Base-by-base conservation (phyloP, 2,797 vertebrate genomes). In the Hippopotamyrus pictus region DNA sequence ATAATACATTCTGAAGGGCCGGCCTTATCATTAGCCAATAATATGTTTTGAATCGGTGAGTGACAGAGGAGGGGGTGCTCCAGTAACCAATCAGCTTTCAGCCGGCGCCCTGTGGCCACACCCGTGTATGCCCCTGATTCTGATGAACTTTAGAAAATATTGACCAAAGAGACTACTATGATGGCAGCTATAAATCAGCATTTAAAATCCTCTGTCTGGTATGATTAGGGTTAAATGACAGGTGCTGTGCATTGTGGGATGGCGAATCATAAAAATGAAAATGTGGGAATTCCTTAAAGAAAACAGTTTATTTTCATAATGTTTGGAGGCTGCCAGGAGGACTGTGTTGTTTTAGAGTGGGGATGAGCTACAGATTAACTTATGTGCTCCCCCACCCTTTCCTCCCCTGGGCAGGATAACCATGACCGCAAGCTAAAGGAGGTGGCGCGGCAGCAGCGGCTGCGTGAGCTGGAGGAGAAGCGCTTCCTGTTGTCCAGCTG, bases 371-470 rank as follows among this genome's bases (percentile, higher is more conserved):
- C 44, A 11, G 57, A 41, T 57, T 51, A 44, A 41, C 17, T 44
- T 41, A 41, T 1, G 1, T 19, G 37, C 33, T 1, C 37, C 73
- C 41, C 37, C 17, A 41, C 37, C 2, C 37, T 29, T 29, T 46
- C 88, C 19, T 69, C 50, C 50, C 25, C 25, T 79, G 88, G 25
- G 88, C 90, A 99, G 99, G 98, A 99, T 94, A 99, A 99, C 89
- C 91, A 83, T 0, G 97, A 99, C 11, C 96, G 98, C 3, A 96
- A 98, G 93, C 88, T 96, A 25, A 98, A 98, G 92, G 98, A 99
- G 90, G 95, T 94, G 89, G 95, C 97, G 44, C 95, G 95, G 88
- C 95, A 95, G 94, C 97, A 96, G 82, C 97, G 97, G 6, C 93
- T 95, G 53, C 96, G 94, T 82, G 97, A 99, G 89, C 86, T 97